Base-by-base conservation (phyloP, 2,113 vertebrate species). In the Myrmecophaga tridactyla region DNA sequence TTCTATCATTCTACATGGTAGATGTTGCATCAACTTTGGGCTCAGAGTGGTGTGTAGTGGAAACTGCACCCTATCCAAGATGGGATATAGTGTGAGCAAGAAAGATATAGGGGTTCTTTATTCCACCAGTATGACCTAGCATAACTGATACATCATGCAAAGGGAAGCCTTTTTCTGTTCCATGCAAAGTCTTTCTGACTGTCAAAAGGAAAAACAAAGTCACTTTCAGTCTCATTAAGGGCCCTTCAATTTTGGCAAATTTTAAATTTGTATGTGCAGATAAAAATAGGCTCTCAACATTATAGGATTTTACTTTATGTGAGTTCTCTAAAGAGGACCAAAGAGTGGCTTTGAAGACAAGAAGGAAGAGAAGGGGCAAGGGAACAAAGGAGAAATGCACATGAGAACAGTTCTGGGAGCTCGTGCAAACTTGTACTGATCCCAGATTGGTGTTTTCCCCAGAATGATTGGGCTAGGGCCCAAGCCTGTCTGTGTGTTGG, bases 221-320 rank as follows among this genome's bases (percentile, higher is more conserved):
- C 31, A 14, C 13, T 70, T 29, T 81, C 39, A 39, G 34, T 46
- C 27, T 92, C 58, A 43, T 81, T 70, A n/a, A 81, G 12, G 41
- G 46, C 25, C 60, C 51, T 95, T 90, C 46, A 48, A 17, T 77
- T 78, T n/a, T 69, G 91, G 72, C 60, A 93, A 77, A 84, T 29
- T 69, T 67, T 70, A 82, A 94, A 62, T 67, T 60, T 14, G 2
- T 7, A 51, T 7, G 84, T 73, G 34, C 12, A 41, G 43, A 95
- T 88, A 88, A 91, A 96, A 96, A 58, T 36, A 92, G 90, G 80
- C 56, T 78, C 27, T 96, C 60, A 46, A n/a, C n/a, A 80, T 20
- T 56, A 21, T 60, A 43, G 27, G 51, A 36, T 29, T 23, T 51
- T 73, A 76, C 48, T 90, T 34, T 36, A 80, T 11, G 81, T 73